phyloP scores from a whole-genome alignment of 2,797 vertebrate species.

The Argya squamiceps region DNA sequence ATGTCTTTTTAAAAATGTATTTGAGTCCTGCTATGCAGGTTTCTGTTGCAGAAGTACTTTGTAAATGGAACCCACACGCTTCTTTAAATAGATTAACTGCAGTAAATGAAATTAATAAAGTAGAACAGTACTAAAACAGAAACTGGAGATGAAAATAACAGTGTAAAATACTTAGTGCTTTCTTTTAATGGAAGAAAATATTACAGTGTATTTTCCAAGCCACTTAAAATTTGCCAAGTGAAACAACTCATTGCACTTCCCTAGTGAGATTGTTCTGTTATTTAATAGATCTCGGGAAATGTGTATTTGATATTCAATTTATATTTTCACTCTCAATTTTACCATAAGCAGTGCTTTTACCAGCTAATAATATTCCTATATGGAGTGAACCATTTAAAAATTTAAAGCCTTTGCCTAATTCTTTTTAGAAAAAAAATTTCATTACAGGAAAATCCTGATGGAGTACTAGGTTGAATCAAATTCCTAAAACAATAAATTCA shows the following conservation, averaged over 20 bases:
- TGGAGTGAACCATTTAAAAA: background rate
- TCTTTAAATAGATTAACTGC: background rate
- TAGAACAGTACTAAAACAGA: background rate
- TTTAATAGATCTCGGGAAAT: background rate
- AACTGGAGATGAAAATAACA: background rate
- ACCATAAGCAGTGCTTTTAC: background rate
- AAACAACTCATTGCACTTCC: background rate
- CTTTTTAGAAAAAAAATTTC: background rate
- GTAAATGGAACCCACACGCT: background rate
- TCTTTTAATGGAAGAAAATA: background rate
- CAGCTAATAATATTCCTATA: background rate
- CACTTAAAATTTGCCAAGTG: background rate
- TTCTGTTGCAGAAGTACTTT: background rate
- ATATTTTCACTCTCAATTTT: background rate
- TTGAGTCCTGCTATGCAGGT: background rate
- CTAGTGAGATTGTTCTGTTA: background rate
- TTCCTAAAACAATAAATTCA: background rate
- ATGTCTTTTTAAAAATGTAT: background rate
- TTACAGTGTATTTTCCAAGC: background rate
- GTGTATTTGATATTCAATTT: background rate
- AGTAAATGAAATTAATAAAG: background rate
- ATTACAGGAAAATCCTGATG: background rate
- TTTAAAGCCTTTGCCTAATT: background rate
- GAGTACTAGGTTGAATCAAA: background rate
- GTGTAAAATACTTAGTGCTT: background rate